Base-by-base conservation (phyloP, 1,140 invertebrate genomes). In the Oppia nitens region DNA sequence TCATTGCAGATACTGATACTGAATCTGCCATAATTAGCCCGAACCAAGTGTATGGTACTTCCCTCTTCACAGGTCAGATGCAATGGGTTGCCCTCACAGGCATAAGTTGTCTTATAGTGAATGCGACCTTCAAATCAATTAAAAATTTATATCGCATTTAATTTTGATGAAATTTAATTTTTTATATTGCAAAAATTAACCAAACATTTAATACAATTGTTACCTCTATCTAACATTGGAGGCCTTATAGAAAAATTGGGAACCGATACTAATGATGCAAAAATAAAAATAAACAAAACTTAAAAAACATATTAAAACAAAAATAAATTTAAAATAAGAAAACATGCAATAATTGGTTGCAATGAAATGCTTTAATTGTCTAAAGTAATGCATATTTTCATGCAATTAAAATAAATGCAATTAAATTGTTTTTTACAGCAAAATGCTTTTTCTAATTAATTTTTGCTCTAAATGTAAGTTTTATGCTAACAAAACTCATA, bases 1-100 rank as follows among this genome's bases (percentile, higher is more conserved):
- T 91, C 87, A 73, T 96, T 96, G 77, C 92, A 96, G 70, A 94
- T 89, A 67, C 86, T 88, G 72, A 95, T 89, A 60, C 87, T 91
- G 75, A 92, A 95, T 63, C 92, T 79, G 49, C 92, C 92, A 71
- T 94, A 96, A 77, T 94, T 94, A 63, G 91, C 91, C 62, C 90
- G 80, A 67, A 92, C 87, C 61, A 96, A 77, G 68, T 90, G 84
- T 65, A 96, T 95, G 49, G 90, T 74, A 67, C 87, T 82, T 4
- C 85, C 87, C 55, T 85, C 82, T 53, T 81, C 81, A 74, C 92
- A 96, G 65, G 84, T 81, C 61, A 96, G 85, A 68, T 82, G 81
- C 66, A 96, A 74, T 54, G 81, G 83, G 70, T 87, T 87, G 60
- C 87, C 87, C 74, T 96, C 90, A 73, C 92, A 96, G 52, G 88